A percentile compares a stretch with the other conserved stretches of the same genome.
phyloP scores from a whole-genome alignment of 2,113 vertebrate genomes.

The Leiothrix lutea region DNA sequence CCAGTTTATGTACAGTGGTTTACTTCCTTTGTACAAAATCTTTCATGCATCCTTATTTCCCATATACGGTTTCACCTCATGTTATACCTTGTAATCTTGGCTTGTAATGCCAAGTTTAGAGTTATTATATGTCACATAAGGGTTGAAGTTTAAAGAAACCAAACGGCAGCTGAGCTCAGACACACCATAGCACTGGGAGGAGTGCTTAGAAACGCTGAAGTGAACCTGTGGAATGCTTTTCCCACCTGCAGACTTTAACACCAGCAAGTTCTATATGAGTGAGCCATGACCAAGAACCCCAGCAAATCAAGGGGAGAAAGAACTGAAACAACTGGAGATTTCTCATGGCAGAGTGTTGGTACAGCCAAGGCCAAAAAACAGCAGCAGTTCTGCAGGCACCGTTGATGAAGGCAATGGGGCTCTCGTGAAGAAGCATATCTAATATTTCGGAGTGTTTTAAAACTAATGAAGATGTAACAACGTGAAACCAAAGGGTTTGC shows the following conservation, averaged over 20 bases:
- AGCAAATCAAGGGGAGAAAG: neutral
- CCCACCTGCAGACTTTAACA: neutral
- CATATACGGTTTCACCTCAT: conserved; percentile 20
- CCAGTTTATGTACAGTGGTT: neutral
- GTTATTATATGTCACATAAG: neutral
- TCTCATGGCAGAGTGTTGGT: neutral
- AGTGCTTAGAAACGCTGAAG: neutral
- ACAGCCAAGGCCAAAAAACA: neutral
- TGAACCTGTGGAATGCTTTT: neutral
- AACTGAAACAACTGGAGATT: neutral
- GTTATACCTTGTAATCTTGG: conserved; percentile 28
- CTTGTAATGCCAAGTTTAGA: neutral
- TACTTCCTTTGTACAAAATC: conserved; percentile 27
- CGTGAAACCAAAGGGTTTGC: neutral
- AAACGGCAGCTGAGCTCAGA: neutral
- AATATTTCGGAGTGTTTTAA: neutral
- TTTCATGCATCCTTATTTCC: conserved; percentile 27
- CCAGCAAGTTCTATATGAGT: neutral
- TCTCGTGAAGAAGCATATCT: neutral
- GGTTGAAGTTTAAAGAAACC: conserved; percentile 13
- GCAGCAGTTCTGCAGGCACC: neutral
- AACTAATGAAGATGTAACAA: neutral
- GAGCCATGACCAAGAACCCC: neutral
- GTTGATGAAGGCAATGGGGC: accelerated
- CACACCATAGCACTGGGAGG: accelerated